Evolutionary conservation across 2,113 vertebrate species (phyloP).

Genomic region (Chionis minor): DNA sequence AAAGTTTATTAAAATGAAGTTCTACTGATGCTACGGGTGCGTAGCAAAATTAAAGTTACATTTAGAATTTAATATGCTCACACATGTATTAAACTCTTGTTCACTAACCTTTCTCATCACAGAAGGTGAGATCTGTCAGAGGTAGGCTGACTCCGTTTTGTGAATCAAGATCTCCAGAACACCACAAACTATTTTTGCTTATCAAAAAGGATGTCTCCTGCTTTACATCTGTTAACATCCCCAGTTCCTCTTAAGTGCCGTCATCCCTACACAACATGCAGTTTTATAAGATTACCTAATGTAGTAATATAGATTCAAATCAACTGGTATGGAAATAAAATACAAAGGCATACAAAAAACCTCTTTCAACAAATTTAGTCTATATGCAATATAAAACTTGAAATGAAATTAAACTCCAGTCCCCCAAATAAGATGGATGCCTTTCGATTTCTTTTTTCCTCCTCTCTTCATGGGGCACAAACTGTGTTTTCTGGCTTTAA

Average conservation of each 20-base stretch:
- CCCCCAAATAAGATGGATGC: background rate
- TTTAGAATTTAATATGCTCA: background rate
- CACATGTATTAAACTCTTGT: background rate
- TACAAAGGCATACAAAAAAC: background rate
- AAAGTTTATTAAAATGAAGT: background rate
- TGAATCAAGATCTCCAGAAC: background rate
- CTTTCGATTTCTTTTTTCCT: background rate
- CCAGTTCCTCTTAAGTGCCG: background rate
- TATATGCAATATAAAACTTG: background rate
- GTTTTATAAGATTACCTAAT: background rate
- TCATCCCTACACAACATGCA: background rate
- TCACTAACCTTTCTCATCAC: background rate
- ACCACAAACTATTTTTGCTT: background rate
- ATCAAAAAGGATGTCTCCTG: background rate
- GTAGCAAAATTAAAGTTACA: background rate
- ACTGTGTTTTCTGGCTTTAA: background rate
- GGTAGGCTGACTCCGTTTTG: background rate
- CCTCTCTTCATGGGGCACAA: background rate
- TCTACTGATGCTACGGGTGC: background rate
- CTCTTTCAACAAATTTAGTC: background rate
- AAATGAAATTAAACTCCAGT: background rate
- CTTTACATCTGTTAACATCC: background rate
- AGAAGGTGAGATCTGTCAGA: background rate
- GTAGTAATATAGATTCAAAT: background rate
- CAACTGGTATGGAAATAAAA: background rate